These are phyloP conservation scores for Dynastes maya DNA, from an alignment of 2,888 invertebrate species.

Conservation along the genomic window DNA sequence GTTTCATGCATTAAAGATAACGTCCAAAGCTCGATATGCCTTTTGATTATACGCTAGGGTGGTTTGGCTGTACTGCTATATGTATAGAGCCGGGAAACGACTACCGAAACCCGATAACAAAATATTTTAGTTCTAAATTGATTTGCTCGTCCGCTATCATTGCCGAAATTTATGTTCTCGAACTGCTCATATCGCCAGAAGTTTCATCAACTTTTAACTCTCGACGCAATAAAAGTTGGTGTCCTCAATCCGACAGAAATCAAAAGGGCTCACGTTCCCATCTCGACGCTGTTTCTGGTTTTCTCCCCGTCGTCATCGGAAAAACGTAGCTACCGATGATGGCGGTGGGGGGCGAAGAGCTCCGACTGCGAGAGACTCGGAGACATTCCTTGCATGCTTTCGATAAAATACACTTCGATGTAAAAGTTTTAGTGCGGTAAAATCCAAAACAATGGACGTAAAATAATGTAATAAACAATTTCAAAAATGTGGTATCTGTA, in stretches of 20 bases:
- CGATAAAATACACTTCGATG: slow-evolving; percentile 48
- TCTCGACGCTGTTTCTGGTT: slow-evolving; percentile 24
- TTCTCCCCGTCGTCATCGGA: slow-evolving; percentile 19
- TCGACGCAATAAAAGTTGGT: slow-evolving; percentile 41
- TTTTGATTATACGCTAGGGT: slow-evolving; percentile 15
- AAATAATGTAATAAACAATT: no score
- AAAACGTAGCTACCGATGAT: slow-evolving; percentile 44
- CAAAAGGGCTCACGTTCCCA: slow-evolving; percentile 29
- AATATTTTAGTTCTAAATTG: slow-evolving; percentile 42
- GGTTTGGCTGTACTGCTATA: background rate
- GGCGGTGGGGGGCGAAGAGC: slow-evolving; percentile 16
- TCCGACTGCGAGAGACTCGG: slow-evolving; percentile 36
- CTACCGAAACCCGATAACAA: slow-evolving; percentile 31
- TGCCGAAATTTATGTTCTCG: slow-evolving; percentile 39
- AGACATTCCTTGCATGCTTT: slow-evolving; percentile 53
- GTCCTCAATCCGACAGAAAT: slow-evolving; percentile 26
- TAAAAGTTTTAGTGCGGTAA: slow-evolving; percentile 46
- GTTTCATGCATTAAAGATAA: no score
- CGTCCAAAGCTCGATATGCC: no score
- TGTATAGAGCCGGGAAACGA: background rate
- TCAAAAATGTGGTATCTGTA: no score
- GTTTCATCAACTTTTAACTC: slow-evolving; percentile 43
- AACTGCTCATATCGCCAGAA: slow-evolving; percentile 31
- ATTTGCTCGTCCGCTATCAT: slow-evolving; percentile 36
- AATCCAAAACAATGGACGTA: slow-evolving; percentile 43